Evolutionary conservation across 1,140 invertebrate genomes (phyloP).

Genomic region (Berghia stephanieae): DNA sequence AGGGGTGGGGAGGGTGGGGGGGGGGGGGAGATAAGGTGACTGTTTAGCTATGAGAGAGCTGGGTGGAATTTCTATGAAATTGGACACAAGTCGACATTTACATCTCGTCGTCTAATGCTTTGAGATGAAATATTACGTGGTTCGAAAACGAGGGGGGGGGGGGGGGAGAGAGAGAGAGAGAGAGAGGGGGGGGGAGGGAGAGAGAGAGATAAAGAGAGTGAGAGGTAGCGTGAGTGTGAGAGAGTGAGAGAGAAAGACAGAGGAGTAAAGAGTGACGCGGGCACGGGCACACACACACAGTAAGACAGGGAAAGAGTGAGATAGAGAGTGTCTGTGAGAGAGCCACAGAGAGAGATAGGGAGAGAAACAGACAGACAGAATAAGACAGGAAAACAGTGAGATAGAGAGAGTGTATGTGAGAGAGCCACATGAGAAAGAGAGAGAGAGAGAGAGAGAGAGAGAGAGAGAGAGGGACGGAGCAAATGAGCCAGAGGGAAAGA

Average conservation of each 20-base stretch:
- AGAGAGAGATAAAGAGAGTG: not conserved
- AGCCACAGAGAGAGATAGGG: not conserved
- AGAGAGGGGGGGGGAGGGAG: not conserved
- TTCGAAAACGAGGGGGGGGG: not conserved
- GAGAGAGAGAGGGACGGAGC: not conserved
- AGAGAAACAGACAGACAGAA: constrained; percentile 4
- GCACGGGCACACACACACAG: not conserved
- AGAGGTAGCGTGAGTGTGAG: not conserved
- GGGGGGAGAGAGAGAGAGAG: not conserved
- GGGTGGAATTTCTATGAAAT: too few species aligned
- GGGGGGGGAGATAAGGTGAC: too few species aligned
- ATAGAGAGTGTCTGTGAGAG: not conserved
- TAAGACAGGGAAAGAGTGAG: not conserved
- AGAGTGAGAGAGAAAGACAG: not conserved
- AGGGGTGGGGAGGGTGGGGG: not conserved
- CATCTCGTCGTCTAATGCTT: too few species aligned
- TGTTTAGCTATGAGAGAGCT: too few species aligned
- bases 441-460: constrained; percentile 10
- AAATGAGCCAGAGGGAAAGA: constrained; percentile 1
- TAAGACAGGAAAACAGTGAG: not conserved
- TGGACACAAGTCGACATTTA: too few species aligned
- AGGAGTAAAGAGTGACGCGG: not conserved
- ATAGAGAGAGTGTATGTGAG: too few species aligned
- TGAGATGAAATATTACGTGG: too few species aligned
- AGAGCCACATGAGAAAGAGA: too few species aligned